Base-by-base conservation (phyloP, 2,113 vertebrate species). In the Esox niger region DNA sequence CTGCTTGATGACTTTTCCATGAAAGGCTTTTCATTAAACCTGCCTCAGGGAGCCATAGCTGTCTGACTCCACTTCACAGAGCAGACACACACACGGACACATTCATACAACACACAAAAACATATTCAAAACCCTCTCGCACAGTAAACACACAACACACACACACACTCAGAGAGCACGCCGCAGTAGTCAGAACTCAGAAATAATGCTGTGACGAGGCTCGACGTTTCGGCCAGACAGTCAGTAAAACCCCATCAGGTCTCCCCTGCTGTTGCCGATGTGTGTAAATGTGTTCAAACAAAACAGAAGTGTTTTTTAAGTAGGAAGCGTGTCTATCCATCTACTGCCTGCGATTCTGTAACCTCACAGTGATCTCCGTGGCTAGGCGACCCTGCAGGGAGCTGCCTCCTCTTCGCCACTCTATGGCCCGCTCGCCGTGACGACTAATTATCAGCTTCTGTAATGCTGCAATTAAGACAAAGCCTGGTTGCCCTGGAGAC, bases 11-110 rank as follows among this genome's bases (percentile, higher is more conserved):
- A 56, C 54, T 56, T 56, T 56, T 56, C 54, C 25, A 56, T 56
- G 54, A 27, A 56, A 56, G 54, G 25, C 26, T 17, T 56, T 56
- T 56, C n/a, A n/a, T 21, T 56, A 21, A 56, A 26, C 27, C 54
- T 25, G 27, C 54, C 54, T 29, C 25, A 56, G 54, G 54, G 54
- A 71, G 64, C 61, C 64, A 56, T 38, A 46, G 63, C 55, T 27
- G n/a, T 30, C 62, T 47, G 35, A 46, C 38, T 38, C 35, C 13
- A 38, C 35, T 15, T 38, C 35, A 64, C 26, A 49, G 11, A 62
- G 33, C 60, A 62, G 8, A 38, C 60, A 62, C 33, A 62, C 59
- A 61, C 55, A 57, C 55, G 26, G 7, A 57, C 25, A 57, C 31
- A 61, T 30, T 32, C 52, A 25, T n/a, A 47, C 17, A 54, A 15